A percentile compares a stretch with the other conserved stretches of the same genome.
Evolutionary conservation across 1,140 invertebrate genomes (phyloP).

Genomic region (Apolygus lucorum): DNA sequence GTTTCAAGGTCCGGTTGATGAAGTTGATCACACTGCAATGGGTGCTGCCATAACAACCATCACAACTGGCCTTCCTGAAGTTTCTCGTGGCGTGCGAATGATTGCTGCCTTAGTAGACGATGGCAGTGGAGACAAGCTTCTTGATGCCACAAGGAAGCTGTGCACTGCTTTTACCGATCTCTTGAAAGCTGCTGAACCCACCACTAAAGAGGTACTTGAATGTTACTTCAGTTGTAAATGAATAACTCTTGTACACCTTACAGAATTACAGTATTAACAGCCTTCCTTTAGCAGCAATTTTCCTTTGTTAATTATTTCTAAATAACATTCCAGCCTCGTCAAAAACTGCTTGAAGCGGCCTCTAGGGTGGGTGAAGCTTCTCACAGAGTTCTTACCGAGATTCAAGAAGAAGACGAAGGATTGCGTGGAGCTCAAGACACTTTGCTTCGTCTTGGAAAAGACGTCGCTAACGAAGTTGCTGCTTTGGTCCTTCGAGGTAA

Average conservation of each 20-base stretch:
- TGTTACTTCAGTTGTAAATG: too few relatives aligned
- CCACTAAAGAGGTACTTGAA: slow-evolving; percentile 66
- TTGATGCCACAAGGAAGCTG: slow-evolving; percentile 85
- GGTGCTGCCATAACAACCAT: slow-evolving; percentile 96
- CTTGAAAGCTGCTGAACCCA: slow-evolving; percentile 86
- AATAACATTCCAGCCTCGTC: slow-evolving; percentile 81
- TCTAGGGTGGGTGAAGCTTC: slow-evolving; percentile 92
- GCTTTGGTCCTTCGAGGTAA: slow-evolving; percentile 90
- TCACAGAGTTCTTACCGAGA: slow-evolving; percentile 84
- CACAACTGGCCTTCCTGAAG: slow-evolving; percentile 89
- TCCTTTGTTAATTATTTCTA: too few relatives aligned
- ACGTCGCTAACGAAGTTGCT: slow-evolving; percentile 94
- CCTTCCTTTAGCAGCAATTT: too few relatives aligned
- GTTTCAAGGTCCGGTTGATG: slow-evolving; percentile 53
- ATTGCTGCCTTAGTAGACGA: slow-evolving; percentile 91
- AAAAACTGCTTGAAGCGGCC: slow-evolving; percentile 87
- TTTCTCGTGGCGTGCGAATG: slow-evolving; percentile 89
- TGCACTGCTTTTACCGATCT: slow-evolving; percentile 92
- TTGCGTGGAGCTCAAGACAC: slow-evolving; percentile 75
- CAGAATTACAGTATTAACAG: too few relatives aligned
- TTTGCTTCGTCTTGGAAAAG: slow-evolving; percentile 81
- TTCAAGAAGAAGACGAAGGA: slow-evolving; percentile 80
- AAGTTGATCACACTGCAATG: slow-evolving; percentile 89
- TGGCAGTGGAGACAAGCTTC: slow-evolving; percentile 69
- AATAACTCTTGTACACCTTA: too few relatives aligned